Evolutionary conservation across 2,113 vertebrate genomes (phyloP).

Genomic region (Dipodomys merriami): DNA sequence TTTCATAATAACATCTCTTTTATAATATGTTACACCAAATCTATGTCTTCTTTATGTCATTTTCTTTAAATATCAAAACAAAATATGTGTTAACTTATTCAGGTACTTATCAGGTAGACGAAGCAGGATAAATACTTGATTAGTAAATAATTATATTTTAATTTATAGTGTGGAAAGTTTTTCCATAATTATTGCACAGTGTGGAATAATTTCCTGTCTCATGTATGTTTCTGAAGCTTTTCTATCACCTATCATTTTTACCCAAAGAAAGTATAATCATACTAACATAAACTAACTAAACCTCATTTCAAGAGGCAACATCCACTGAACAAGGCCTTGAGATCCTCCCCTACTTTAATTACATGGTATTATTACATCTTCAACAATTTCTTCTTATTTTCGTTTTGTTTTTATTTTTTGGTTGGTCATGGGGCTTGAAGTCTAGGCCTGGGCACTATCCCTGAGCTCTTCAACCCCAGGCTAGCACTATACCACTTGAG

Average conservation of each 20-base stretch:
- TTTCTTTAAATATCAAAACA: conserved; percentile 24
- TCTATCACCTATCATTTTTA: neutral
- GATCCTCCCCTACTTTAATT: neutral
- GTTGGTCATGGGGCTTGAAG: no score
- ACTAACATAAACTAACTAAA: neutral
- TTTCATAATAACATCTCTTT: conserved; percentile 16
- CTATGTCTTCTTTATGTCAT: neutral
- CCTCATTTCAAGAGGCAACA: neutral
- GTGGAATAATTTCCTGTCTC: neutral
- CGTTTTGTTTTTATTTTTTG: no score
- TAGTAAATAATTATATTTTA: neutral
- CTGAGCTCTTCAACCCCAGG: no score
- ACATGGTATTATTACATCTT: no score
- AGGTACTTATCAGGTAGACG: conserved; percentile 10
- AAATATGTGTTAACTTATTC: neutral
- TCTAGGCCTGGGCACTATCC: no score
- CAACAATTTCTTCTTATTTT: no score
- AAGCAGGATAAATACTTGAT: neutral
- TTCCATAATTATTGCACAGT: neutral
- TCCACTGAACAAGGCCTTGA: neutral
- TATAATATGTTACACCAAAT: neutral
- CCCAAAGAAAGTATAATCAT: neutral
- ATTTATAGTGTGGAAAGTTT: neutral
- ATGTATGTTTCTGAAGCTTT: neutral
- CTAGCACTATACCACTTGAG: no score